Percentiles rank a stretch among this genome's conserved stretches.
These are phyloP conservation scores for Pimephales promelas DNA, from an alignment of 2,113 vertebrate genomes.

Conservation along the genomic window DNA sequence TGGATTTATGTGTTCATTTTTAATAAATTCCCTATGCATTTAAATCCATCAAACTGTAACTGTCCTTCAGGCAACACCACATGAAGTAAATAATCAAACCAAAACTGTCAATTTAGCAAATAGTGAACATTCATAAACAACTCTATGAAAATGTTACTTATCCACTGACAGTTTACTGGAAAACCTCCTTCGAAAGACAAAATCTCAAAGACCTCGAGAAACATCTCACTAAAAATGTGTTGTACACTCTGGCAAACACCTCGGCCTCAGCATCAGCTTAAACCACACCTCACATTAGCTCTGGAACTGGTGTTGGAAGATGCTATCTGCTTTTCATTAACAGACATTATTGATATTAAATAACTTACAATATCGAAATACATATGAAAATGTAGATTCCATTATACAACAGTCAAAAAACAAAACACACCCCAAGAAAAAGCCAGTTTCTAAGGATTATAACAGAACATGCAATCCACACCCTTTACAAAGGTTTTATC, in stretches of 20 bases:
- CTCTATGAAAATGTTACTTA: not conserved
- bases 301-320: constrained; percentile 40
- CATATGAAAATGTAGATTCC: constrained; percentile 1
- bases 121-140: not conserved
- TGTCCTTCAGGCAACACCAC: constrained; percentile 6
- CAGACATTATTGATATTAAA: constrained; percentile 35
- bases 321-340: constrained; percentile 14
- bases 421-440: not conserved
- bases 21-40: not conserved
- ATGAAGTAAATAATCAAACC: not conserved
- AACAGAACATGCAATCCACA: constrained; percentile 15
- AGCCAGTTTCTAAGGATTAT: not conserved
- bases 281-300: constrained; percentile 26
- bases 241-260: constrained; percentile 7
- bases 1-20: not conserved
- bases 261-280: not conserved
- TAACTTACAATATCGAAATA: constrained; percentile 27
- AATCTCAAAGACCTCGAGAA: not conserved
- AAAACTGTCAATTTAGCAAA: not conserved
- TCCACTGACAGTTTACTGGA: not conserved
- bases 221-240: not conserved
- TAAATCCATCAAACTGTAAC: not conserved
- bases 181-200: not conserved
- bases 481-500: not conserved
- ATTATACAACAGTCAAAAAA: constrained; percentile 12